Conservation (phyloP, 2,888 invertebrate species). For the Callosobruchus maculatus region DNA sequence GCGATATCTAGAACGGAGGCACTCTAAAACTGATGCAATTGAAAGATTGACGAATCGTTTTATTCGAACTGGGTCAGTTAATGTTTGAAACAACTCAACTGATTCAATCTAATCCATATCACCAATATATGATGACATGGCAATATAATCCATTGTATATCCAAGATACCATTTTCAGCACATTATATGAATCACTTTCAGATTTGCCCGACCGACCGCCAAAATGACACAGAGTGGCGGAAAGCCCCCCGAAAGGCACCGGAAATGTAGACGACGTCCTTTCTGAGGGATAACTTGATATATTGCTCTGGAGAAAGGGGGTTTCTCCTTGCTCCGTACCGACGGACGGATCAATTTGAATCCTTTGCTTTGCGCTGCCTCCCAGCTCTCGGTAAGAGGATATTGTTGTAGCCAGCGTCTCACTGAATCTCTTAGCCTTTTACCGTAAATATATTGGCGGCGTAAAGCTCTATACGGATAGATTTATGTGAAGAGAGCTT, state of each 20-base stretch:
- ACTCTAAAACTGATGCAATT: no score
- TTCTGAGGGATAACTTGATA: background rate
- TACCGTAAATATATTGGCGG: background rate
- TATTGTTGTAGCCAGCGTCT: background rate
- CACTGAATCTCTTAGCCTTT: background rate
- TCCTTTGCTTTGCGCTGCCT: background rate
- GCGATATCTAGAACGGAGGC: no score
- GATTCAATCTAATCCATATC: no score
- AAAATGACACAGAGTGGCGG: background rate
- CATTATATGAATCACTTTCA: background rate
- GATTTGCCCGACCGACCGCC: background rate
- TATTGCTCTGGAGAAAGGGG: background rate
- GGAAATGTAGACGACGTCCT: background rate
- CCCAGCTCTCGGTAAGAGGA: background rate
- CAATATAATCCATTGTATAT: no score
- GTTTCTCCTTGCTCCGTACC: background rate
- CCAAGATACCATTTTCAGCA: background rate
- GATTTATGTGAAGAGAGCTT: background rate
- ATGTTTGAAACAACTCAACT: no score
- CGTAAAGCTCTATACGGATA: background rate
- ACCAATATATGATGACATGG: no score
- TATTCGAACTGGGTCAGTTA: no score
- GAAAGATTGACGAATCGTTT: no score
- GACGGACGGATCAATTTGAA: background rate
- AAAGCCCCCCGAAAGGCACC: background rate